These are phyloP conservation scores for Eupelmus urozonus DNA, from an alignment of 2,888 invertebrate genomes.

Conservation along the genomic window DNA sequence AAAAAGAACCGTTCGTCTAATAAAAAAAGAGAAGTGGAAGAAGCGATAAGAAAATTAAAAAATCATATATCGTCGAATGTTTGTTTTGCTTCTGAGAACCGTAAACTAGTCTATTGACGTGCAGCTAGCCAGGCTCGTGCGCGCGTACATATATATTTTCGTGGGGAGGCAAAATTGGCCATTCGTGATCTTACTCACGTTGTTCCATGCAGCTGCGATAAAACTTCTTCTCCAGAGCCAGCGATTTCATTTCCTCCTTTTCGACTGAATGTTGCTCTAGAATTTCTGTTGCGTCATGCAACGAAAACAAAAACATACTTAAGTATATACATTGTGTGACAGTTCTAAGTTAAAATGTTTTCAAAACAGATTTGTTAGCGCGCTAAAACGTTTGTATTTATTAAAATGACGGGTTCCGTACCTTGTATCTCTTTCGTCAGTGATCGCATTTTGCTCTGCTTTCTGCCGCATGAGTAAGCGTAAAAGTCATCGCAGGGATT, in stretches of 20 bases:
- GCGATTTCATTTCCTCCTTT: slow-evolving; percentile 43
- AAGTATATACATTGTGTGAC: neutral
- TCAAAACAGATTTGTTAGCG: neutral
- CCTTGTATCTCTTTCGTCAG: slow-evolving; percentile 53
- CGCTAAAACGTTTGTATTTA: too few species aligned
- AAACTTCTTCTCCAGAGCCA: slow-evolving; percentile 51
- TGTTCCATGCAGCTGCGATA: slow-evolving; percentile 59
- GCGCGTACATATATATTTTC: neutral
- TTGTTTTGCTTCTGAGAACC: slow-evolving; percentile 15
- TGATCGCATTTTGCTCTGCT: slow-evolving; percentile 32
- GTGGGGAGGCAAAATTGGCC: neutral
- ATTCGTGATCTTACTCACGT: slow-evolving; percentile 47
- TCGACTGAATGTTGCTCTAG: slow-evolving; percentile 34
- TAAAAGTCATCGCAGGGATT: slow-evolving; percentile 53
- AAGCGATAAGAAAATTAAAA: neutral
- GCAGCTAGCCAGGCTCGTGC: neutral
- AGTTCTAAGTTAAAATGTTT: neutral
- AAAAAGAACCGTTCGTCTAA: neutral
- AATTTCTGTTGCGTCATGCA: slow-evolving; percentile 33
- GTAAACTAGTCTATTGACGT: neutral
- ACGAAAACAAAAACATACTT: neutral
- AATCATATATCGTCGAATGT: neutral
- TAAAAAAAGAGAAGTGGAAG: neutral
- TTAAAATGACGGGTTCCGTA: too few species aligned
- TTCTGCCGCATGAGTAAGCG: slow-evolving; percentile 38